Evolutionary conservation across 2,797 vertebrate species (phyloP), one percentile per base, ranked within the genome.

Genomic region (Enteromius viviparus): DNA sequence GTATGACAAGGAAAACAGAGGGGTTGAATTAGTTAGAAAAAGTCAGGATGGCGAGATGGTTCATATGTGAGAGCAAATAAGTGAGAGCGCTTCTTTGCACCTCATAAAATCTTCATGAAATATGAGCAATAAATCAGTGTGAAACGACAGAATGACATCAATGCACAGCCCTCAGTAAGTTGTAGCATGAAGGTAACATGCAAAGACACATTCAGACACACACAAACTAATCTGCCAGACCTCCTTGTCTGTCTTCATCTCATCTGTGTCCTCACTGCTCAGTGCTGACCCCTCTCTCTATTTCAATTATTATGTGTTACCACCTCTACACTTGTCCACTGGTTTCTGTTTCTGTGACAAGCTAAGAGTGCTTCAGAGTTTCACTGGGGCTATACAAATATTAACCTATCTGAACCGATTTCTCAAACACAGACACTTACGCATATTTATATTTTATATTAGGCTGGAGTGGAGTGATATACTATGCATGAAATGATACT

Each of bases 101-200:
- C 49, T 62, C 66, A 86, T 75, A 84, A 76, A 87, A 79, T 70
- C 64, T 85, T 69, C 17, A 80, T 77, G 58, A 85, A 23, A 47
- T 51, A 76, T 76, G 76, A 85, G 80, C 72, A 83, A 76, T 78
- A 86, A 83, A 87, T 84, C 68, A 76, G 23, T 34, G 40, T 75
- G 70, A 87, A 86, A 55, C 19, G n/a, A 87, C 29, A 23, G 84
- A 85, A 72, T 78, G 81, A 79, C 68, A 79, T 51, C 68, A 42
- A 78, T 49, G 49, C 78, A 77, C 78, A 71, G 66, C 29, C 32
- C 82, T 71, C 40, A 6, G 69, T 53, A 37, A 72, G 42, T 29
- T 15, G 3, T 15, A 47, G 37, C n/a, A 37, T 74, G 32, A 78
- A 49, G 15, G 9, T 51, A 64, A 84, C 76, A 53, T n/a, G 17